Evolutionary conservation across 2,113 vertebrate species (phyloP), one percentile per base, ranked within the genome.

Genomic region (Apaloderma vittatum): DNA sequence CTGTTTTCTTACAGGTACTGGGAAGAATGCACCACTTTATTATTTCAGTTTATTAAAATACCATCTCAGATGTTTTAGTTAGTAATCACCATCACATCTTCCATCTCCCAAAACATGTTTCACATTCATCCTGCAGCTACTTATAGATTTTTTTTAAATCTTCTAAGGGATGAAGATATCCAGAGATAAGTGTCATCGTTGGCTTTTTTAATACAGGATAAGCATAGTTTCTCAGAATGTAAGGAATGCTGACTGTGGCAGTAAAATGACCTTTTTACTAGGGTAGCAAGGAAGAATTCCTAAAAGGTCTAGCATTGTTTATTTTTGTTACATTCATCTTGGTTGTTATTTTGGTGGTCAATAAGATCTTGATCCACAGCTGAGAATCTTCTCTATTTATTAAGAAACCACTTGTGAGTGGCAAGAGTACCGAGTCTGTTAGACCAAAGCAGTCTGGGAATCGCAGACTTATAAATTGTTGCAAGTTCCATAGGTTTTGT

Each of bases 371-470:
- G 27, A 58, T 86, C 58, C 83, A 72, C 92, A 94, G 86, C 92
- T 95, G 92, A 91, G 90, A 86, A 91, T 94, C 93, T 94, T 88
- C 93, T 68, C 74, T 86, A 4, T 74, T 87, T 92, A 48, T 92
- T 92, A 79, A 40, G 75, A 72, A 86, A 49, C 27, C 79, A 17
- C 43, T 91, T 82, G 79, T 81, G 48, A 8, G 7, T 43, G 40
- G 40, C 30, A 74, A 61, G 27, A 66, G 30, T 66, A 49, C 51
- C 0, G 18, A 66, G 30, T 45, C 65, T 85, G 14, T 82, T 71
- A 83, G 71, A 80, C 18, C 27, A 51, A 46, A 86, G 67, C 48
- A 27, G 30, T 67, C 49, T 51, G 48, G 48, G 37, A 79, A 63
- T 74, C 48, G 29, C 30, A 71, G 52, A 24, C 52, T 61, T 78